Evolutionary conservation across 2,113 vertebrate genomes (phyloP).

Genomic region (Varanus komodoensis): DNA sequence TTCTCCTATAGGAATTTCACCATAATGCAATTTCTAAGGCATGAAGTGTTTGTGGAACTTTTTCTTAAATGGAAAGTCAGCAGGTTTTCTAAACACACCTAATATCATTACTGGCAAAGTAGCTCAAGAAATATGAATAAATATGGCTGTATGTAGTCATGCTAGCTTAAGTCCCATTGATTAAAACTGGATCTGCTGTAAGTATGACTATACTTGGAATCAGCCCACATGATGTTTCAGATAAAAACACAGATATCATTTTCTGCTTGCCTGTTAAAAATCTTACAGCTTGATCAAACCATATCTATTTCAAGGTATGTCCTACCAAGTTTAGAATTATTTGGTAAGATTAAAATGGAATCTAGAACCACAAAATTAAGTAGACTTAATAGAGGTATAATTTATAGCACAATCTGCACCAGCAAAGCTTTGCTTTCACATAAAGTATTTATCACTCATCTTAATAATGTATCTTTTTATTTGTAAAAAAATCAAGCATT

Average conservation of each 20-base stretch:
- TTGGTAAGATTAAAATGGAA: neutral
- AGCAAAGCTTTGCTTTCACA: neutral
- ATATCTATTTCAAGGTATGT: neutral
- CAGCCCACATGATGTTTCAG: neutral
- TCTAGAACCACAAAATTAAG: neutral
- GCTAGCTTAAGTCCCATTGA: neutral
- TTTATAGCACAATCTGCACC: neutral
- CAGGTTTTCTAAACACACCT: neutral
- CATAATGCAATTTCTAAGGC: neutral
- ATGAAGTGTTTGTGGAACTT: neutral
- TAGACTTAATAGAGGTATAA: neutral
- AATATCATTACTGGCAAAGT: neutral
- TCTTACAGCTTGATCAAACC: neutral
- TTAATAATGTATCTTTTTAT: neutral
- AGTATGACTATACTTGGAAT: neutral
- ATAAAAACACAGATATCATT: neutral
- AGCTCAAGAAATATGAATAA: neutral
- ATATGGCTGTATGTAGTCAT: no score
- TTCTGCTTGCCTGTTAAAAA: neutral
- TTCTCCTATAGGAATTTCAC: neutral
- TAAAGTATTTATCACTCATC: no score
- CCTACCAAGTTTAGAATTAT: neutral
- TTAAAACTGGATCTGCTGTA: neutral
- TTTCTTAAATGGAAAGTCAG: neutral
- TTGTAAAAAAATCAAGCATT: neutral